Percentiles rank a stretch among this genome's conserved stretches.
Evolutionary conservation across 2,113 vertebrate species (phyloP).

Genomic region (Datnioides undecimradiatus): DNA sequence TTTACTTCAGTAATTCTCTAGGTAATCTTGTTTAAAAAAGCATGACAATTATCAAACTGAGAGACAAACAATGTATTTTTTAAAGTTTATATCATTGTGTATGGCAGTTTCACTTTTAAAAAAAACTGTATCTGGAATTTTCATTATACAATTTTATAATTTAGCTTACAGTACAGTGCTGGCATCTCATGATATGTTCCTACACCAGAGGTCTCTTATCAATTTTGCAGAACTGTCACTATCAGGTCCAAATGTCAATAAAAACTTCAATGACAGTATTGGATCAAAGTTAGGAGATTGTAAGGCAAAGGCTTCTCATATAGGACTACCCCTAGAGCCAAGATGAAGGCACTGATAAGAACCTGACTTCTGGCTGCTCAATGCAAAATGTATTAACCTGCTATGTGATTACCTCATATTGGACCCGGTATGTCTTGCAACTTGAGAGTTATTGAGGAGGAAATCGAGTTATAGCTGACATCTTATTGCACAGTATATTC

Average conservation of each 20-base stretch:
- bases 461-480: constrained; percentile 52
- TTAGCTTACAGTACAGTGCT: constrained; percentile 21
- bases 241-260: constrained; percentile 65
- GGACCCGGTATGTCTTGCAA: constrained; percentile 47
- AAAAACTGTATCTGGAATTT: too few relatives aligned
- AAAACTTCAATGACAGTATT: constrained; percentile 62
- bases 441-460: constrained; percentile 32
- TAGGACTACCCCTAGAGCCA: constrained; percentile 54
- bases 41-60: too few relatives aligned
- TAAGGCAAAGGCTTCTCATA: constrained; percentile 56
- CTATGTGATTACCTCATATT: constrained; percentile 58
- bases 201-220: constrained; percentile 51
- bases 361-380: constrained; percentile 51
- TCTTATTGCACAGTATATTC: constrained; percentile 64
- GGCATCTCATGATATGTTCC: constrained; percentile 37
- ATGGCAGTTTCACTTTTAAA: too few relatives aligned
- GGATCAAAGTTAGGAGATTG: constrained; percentile 58
- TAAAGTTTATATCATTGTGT: too few relatives aligned
- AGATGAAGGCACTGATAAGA: constrained; percentile 57
- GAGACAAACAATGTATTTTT: too few relatives aligned
- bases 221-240: constrained; percentile 65
- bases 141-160: too few relatives aligned
- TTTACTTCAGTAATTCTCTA: too few relatives aligned
- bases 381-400: constrained; percentile 77
- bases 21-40: too few relatives aligned